phyloP scores from a whole-genome alignment of 2,888 invertebrate genomes.

The Lampropteryx suffumata region DNA sequence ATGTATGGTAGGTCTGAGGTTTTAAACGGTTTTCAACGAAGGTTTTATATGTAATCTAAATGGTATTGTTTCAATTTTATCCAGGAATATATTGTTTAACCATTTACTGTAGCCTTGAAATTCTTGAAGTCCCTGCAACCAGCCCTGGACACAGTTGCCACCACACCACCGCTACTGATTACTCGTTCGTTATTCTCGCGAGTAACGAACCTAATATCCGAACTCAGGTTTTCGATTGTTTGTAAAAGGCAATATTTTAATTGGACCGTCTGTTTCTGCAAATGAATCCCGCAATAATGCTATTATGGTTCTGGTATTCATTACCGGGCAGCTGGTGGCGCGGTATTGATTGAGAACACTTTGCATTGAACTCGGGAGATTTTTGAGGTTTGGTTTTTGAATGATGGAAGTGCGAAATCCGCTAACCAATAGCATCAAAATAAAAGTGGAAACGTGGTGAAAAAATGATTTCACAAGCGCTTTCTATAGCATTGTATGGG shows the following conservation, averaged over 20 bases:
- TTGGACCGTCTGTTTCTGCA: slow-evolving; percentile 27
- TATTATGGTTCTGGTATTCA: slow-evolving; percentile 8
- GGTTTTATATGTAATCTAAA: too few relatives aligned
- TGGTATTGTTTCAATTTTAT: too few relatives aligned
- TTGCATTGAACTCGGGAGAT: not conserved
- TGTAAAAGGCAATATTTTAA: slow-evolving; percentile 36
- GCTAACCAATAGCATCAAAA: too few relatives aligned
- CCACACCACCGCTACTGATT: slow-evolving; percentile 18
- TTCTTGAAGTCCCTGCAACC: not conserved
- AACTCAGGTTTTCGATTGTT: slow-evolving; percentile 24
- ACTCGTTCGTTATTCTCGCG: slow-evolving; percentile 14
- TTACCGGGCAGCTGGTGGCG: not conserved
- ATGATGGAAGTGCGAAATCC: too few relatives aligned
- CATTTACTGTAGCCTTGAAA: too few relatives aligned
- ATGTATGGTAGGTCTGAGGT: too few relatives aligned
- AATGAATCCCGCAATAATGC: slow-evolving; percentile 22
- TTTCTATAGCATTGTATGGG: too few relatives aligned
- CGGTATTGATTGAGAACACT: not conserved
- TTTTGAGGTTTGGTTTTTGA: too few relatives aligned
- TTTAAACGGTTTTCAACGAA: too few relatives aligned
- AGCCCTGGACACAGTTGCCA: not conserved
- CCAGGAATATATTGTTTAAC: too few relatives aligned
- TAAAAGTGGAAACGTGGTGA: too few relatives aligned
- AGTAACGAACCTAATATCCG: slow-evolving; percentile 24
- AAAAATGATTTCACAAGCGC: too few relatives aligned